Evolutionary conservation across 2,888 invertebrate genomes (phyloP).

Genomic region (Pristionchus fissidentatus): DNA sequence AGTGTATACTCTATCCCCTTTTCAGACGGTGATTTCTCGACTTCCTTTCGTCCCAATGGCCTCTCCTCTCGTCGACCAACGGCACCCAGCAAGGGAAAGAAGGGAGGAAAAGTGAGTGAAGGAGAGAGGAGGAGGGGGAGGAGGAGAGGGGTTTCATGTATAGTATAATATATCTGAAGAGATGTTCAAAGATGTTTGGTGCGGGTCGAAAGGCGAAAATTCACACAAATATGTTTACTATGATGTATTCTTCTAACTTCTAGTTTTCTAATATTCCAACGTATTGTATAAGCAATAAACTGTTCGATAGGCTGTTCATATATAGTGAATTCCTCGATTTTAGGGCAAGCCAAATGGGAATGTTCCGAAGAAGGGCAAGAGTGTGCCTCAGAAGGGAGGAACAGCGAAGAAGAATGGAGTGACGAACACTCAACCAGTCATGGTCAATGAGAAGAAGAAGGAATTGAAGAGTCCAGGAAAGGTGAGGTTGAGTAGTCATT

Average conservation of each 20-base stretch:
- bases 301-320: no score
- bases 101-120: constrained; percentile 42
- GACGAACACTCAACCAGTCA: constrained; percentile 29
- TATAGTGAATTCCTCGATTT: background rate
- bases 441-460: constrained; percentile 46
- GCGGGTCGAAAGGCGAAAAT: no score
- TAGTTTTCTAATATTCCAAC: no score
- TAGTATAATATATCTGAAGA: no score
- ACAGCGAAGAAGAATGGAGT: constrained; percentile 29
- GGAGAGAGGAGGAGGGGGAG: no score
- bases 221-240: no score
- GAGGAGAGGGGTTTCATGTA: no score
- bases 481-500: background rate
- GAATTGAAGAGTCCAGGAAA: constrained; percentile 47
- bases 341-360: background rate
- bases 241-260: no score
- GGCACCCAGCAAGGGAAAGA: constrained; percentile 12
- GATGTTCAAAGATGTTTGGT: no score
- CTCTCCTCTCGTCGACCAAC: background rate
- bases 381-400: constrained; percentile 4
- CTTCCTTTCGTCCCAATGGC: constrained; percentile 30
- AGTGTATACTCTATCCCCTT: no score
- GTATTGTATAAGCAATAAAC: no score
- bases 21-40: constrained; percentile 34
- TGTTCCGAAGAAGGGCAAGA: background rate